Conservation (phyloP, 2,888 invertebrate genomes). For the Ophraella communa region DNA sequence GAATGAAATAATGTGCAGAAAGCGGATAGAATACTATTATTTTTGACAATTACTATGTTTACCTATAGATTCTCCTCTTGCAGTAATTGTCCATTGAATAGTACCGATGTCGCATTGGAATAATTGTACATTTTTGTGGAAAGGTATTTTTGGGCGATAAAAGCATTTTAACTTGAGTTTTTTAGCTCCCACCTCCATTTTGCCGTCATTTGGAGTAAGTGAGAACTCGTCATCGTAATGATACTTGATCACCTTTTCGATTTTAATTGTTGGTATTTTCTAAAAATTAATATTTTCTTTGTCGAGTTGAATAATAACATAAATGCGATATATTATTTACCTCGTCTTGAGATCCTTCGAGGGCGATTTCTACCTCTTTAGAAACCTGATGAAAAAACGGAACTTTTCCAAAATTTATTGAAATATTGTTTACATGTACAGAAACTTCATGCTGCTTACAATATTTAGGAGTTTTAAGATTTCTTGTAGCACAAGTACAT, state of each 20-base stretch:
- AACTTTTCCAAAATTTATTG: conserved; percentile 33
- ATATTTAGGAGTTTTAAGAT: background rate
- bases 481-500: background rate
- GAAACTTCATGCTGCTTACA: background rate
- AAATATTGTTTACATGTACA: background rate
- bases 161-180: conserved; percentile 49
- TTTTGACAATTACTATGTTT: conserved; percentile 19
- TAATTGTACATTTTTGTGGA: conserved; percentile 52
- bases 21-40: background rate
- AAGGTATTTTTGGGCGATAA: conserved; percentile 52
- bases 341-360: conserved; percentile 4
- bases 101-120: conserved; percentile 51
- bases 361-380: conserved; percentile 22
- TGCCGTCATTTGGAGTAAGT: conserved; percentile 49
- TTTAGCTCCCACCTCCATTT: conserved; percentile 42
- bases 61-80: conserved; percentile 53
- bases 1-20: too few relatives aligned
- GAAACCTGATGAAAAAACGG: conserved; percentile 27
- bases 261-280: too few relatives aligned
- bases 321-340: conserved; percentile 17
- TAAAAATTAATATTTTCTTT: too few relatives aligned
- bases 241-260: conserved; percentile 24
- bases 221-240: conserved; percentile 53
- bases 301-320: too few relatives aligned
- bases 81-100: conserved; percentile 43